Percentiles rank a stretch among this genome's conserved stretches.
Conservation (phyloP, 1,140 invertebrate genomes). For the Drosophila murphyi region DNA sequence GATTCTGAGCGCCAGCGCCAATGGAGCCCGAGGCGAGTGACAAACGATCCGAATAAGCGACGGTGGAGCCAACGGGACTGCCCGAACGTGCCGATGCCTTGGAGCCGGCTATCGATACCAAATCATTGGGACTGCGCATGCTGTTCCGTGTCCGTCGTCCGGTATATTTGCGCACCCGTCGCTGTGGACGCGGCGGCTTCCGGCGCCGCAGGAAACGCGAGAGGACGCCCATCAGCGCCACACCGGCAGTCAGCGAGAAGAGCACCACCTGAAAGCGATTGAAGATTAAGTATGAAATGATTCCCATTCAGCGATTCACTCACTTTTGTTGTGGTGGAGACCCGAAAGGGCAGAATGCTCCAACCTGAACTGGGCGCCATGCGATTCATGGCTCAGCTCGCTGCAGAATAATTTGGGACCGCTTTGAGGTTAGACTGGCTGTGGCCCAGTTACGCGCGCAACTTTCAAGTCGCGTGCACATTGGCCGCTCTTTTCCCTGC, state of each 20-base stretch:
- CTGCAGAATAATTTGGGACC: slow-evolving; percentile 16
- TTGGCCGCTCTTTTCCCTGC: slow-evolving; percentile 21
- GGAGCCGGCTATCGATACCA: slow-evolving; percentile 86
- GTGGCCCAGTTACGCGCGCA: slow-evolving; percentile 43
- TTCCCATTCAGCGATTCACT: background rate
- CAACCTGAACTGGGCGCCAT: slow-evolving; percentile 52
- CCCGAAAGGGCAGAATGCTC: slow-evolving; percentile 58
- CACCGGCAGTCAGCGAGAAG: slow-evolving; percentile 85
- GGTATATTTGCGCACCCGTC: slow-evolving; percentile 85
- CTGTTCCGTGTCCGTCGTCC: slow-evolving; percentile 86
- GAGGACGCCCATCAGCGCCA: slow-evolving; percentile 87
- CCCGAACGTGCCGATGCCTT: slow-evolving; percentile 85
- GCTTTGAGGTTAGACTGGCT: slow-evolving; percentile 60
- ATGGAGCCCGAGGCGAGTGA: slow-evolving; percentile 88
- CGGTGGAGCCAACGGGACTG: slow-evolving; percentile 84
- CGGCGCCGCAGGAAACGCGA: slow-evolving; percentile 87
- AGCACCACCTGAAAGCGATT: slow-evolving; percentile 81
- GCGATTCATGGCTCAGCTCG: slow-evolving; percentile 55
- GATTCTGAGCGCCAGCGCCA: slow-evolving; percentile 81
- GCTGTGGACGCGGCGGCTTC: slow-evolving; percentile 85
- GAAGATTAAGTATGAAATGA: background rate
- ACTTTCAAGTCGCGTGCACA: slow-evolving; percentile 50
- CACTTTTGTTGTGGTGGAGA: slow-evolving; percentile 77
- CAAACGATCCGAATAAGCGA: slow-evolving; percentile 86
- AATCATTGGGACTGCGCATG: slow-evolving; percentile 88